Percentiles rank a stretch among this genome's conserved stretches.
Conservation (phyloP, 2,113 vertebrate genomes). For the Phylloscopus trochiloides region DNA sequence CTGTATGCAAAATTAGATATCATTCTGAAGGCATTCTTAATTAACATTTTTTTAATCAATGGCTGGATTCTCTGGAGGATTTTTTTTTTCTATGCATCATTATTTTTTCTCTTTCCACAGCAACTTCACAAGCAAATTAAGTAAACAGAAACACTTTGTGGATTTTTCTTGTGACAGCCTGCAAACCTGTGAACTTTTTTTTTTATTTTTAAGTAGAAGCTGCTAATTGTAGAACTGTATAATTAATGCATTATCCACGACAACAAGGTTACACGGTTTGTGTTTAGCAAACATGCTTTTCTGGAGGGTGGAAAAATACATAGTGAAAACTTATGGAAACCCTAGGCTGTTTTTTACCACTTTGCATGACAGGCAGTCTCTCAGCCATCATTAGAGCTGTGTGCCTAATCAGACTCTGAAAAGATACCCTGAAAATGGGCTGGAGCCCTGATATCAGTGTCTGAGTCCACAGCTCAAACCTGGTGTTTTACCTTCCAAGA, state of each 20-base stretch:
- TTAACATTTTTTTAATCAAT: slow-evolving; percentile 62
- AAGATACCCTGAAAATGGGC: background rate
- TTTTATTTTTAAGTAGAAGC: slow-evolving; percentile 56
- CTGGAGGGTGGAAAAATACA: slow-evolving; percentile 43
- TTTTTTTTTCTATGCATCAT: slow-evolving; percentile 52
- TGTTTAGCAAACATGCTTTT: slow-evolving; percentile 44
- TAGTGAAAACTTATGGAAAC: background rate
- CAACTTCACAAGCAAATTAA: slow-evolving; percentile 61
- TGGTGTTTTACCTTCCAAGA: background rate
- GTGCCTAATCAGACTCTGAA: background rate
- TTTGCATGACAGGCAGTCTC: background rate
- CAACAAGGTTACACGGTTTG: slow-evolving; percentile 32
- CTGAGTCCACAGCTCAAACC: background rate
- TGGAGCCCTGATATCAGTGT: background rate
- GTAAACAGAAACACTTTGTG: slow-evolving; percentile 50
- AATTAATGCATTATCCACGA: slow-evolving; percentile 39
- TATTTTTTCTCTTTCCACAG: slow-evolving; percentile 58
- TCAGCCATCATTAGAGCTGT: background rate
- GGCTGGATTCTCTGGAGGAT: slow-evolving; percentile 37
- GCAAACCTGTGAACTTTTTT: slow-evolving; percentile 17
- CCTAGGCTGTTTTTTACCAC: slow-evolving; percentile 11
- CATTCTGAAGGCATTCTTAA: slow-evolving; percentile 63
- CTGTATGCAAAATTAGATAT: slow-evolving; percentile 58
- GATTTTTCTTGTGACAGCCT: background rate
- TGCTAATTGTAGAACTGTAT: slow-evolving; percentile 58